Conservation (phyloP, 2,113 vertebrate species). For the Sorex araneus region DNA sequence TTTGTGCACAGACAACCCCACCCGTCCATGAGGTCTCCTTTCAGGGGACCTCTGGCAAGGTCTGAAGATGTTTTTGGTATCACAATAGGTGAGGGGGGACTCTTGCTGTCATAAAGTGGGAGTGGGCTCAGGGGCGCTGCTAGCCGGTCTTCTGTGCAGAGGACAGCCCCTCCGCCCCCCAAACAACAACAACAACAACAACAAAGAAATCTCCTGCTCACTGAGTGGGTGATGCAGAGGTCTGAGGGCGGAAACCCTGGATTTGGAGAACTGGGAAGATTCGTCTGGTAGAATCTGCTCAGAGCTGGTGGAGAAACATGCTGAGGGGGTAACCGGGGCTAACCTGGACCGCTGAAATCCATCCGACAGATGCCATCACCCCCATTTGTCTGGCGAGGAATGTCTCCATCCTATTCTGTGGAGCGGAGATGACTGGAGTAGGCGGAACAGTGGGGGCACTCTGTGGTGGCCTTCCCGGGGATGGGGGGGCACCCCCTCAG, state of each 20-base stretch:
- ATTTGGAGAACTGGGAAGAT: slow-evolving; percentile 6
- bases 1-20: background rate
- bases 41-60: background rate
- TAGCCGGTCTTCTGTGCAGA: background rate
- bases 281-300: background rate
- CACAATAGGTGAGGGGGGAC: background rate
- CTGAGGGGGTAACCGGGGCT: background rate
- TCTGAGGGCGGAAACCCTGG: background rate
- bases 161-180: background rate
- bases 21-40: too few relatives aligned
- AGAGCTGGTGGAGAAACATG: background rate
- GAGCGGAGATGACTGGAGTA: background rate
- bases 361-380: background rate
- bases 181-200: too few relatives aligned
- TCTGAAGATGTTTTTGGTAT: slow-evolving; percentile 8
- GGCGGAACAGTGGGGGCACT: background rate
- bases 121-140: background rate
- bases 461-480: background rate
- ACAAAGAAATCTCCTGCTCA: background rate
- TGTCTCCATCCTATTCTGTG: background rate
- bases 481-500: background rate
- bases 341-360: background rate
- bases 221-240: background rate
- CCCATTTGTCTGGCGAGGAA: background rate
- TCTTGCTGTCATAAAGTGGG: background rate